Conservation (phyloP, 2,797 vertebrate species). For the Scolopax rusticola region DNA sequence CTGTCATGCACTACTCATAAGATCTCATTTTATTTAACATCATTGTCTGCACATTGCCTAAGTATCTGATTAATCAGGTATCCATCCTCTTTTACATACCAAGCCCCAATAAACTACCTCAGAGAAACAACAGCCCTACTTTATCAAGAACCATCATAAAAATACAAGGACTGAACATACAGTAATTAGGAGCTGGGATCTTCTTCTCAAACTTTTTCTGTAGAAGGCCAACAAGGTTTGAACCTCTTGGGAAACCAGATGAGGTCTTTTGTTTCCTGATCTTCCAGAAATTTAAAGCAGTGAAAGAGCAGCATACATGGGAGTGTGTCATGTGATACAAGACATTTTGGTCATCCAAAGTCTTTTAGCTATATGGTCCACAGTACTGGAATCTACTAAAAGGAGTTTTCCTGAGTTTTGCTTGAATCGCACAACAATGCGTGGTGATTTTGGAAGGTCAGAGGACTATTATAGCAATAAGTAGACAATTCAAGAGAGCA, state of each 20-base stretch:
- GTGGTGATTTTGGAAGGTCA: background rate
- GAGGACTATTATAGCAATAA: background rate
- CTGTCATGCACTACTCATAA: background rate
- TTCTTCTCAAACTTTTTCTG: background rate
- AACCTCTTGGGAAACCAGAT: background rate
- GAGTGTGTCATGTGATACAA: background rate
- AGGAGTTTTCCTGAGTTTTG: background rate
- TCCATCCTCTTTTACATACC: background rate
- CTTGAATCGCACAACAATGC: background rate
- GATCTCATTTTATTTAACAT: background rate
- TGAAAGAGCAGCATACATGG: background rate
- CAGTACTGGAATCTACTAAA: background rate
- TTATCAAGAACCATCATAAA: background rate
- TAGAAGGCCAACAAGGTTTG: background rate
- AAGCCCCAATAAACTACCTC: background rate
- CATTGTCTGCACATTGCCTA: background rate
- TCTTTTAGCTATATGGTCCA: background rate
- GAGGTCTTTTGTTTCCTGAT: background rate
- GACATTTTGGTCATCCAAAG: background rate
- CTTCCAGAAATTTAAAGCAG: background rate
- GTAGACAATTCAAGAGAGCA: background rate
- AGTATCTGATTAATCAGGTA: rapidly evolving
- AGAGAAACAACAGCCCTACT: background rate
- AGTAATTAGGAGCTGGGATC: background rate
- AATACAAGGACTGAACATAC: background rate